Percentiles rank a stretch among this genome's conserved stretches.
Conservation (phyloP, 1,140 invertebrate species). For the Cotesia glomerata region DNA sequence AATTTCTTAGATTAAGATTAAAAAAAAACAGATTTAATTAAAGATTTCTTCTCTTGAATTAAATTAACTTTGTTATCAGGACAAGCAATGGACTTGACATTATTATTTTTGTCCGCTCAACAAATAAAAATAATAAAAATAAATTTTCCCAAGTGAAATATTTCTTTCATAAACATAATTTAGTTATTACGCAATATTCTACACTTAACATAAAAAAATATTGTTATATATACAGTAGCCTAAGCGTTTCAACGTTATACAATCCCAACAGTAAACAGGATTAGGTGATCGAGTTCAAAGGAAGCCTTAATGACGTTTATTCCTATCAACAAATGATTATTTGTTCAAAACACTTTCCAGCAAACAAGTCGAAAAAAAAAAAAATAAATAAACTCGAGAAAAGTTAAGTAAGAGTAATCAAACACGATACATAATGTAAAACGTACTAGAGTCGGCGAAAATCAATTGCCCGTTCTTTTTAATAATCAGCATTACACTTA, state of each 20-base stretch:
- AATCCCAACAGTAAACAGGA: conserved; percentile 24
- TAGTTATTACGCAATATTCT: too few relatives aligned
- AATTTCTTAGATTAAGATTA: too few relatives aligned
- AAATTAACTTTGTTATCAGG: too few relatives aligned
- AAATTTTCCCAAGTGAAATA: too few relatives aligned
- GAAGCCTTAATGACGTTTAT: neutral
- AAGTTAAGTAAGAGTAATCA: neutral
- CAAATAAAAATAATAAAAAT: too few relatives aligned
- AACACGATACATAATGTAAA: neutral
- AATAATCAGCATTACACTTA: conserved; percentile 15
- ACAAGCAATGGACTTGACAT: too few relatives aligned
- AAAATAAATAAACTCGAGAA: neutral
- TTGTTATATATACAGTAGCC: neutral
- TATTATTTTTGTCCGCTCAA: too few relatives aligned
- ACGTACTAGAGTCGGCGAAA: conserved; percentile 5
- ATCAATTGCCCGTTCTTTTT: conserved; percentile 26
- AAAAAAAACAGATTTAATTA: too few relatives aligned
- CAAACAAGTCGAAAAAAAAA: neutral
- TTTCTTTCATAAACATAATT: too few relatives aligned
- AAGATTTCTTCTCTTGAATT: too few relatives aligned
- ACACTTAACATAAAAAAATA: too few relatives aligned
- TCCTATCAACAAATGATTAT: neutral
- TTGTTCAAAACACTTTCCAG: neutral
- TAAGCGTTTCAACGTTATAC: conserved; percentile 12
- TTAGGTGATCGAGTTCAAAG: conserved; percentile 15